These are phyloP conservation scores for Halcyon leucocephala DNA, from an alignment of 2,797 vertebrate species.

Conservation along the genomic window DNA sequence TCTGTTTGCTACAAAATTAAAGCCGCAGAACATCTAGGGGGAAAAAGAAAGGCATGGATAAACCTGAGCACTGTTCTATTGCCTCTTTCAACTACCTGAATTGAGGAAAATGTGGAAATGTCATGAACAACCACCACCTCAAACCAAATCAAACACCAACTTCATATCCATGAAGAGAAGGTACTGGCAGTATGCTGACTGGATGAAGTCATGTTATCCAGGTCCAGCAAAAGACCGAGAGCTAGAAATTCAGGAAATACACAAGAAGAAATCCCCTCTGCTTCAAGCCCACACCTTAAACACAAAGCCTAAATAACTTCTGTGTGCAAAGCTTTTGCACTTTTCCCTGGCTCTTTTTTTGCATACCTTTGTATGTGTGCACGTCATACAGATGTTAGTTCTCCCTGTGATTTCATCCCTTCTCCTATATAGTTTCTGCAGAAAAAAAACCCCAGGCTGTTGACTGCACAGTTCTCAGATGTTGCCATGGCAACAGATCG, in stretches of 20 bases:
- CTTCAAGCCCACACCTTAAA: not conserved
- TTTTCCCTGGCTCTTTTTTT: not conserved
- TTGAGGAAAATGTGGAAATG: not conserved
- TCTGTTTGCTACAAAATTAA: not conserved
- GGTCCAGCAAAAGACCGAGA: not conserved
- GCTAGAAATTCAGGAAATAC: not conserved
- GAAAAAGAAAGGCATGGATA: not conserved
- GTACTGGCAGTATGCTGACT: not conserved
- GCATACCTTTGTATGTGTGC: not conserved
- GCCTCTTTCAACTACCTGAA: not conserved
- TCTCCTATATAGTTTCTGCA: not conserved
- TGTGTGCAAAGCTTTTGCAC: not conserved
- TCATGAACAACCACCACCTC: not conserved
- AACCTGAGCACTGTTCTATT: not conserved
- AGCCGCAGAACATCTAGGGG: not conserved
- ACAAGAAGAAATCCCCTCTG: not conserved
- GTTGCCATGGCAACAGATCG: not conserved
- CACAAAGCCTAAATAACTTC: not conserved
- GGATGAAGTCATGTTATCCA: not conserved
- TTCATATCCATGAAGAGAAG: not conserved
- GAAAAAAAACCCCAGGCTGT: not conserved
- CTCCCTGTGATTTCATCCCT: not conserved
- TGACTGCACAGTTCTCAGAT: not conserved
- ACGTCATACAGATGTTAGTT: not conserved
- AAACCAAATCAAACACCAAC: not conserved